Evolutionary conservation across 2,888 invertebrate species (phyloP), one percentile per base, ranked within the genome.

Genomic region (Amiota communis): DNA sequence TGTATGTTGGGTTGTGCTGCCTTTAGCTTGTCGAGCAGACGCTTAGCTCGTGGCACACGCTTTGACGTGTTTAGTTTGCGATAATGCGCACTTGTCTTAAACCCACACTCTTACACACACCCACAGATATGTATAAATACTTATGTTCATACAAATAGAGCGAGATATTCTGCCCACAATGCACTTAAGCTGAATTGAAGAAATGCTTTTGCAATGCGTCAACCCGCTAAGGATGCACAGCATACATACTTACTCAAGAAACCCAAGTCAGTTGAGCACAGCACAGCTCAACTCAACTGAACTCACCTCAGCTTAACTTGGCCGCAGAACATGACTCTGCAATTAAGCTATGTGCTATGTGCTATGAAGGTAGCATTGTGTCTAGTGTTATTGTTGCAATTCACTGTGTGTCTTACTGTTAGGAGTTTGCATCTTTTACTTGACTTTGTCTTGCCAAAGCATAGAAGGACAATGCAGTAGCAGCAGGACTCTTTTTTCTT

Each of bases 321-420:
- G n/a, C 53, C 77, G 63, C 81, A 79, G 81, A 82, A 84, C 86
- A 86, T 83, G 86, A 87, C 84, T 87, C 83, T 84, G 86, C 87
- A 86, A 87, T 86, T 86, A 86, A 85, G 82, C 84, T 84, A 85
- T 84, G 36, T 36, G 6, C n/a, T 36, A 36, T 36, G 36, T 6
- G 6, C 36, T 36, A 36, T 36, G 36, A 4, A 36, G 36, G 36
- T 36, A 6, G 36, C 36, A 36, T 36, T 36, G 6, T 6, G 6
- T 36, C 36, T 36, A 6, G 36, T 87, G 81, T 79, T 79, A 61
- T 61, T 48, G 47, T 49, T n/a, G 59, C 70, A 48, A 11, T 51
- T 36, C 36, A 57, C n/a, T 36, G 36, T 36, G 36, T 36, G 36
- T 36, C 36, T 36, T 36, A 36, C 0, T 6, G 36, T 36, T 2